Percentiles rank a stretch among this genome's conserved stretches.
These are phyloP conservation scores for Heterotilapia buettikoferi DNA, from an alignment of 2,113 vertebrate genomes.

Conservation along the genomic window DNA sequence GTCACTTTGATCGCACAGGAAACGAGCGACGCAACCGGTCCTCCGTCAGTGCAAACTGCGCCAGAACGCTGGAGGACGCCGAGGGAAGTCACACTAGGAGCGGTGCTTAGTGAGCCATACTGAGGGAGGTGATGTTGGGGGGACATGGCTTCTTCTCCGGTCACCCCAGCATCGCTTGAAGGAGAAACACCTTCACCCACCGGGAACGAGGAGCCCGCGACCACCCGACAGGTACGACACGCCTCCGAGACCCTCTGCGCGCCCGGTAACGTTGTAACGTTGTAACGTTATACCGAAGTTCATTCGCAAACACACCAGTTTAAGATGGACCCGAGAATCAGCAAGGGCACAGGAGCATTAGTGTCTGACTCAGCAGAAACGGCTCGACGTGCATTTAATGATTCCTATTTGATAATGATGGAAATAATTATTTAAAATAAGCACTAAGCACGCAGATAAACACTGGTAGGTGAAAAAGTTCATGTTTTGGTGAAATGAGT, in stretches of 20 bases:
- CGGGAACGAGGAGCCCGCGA: conserved; percentile 19
- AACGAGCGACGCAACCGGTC: not conserved
- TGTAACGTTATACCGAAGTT: not conserved
- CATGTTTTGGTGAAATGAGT: not conserved
- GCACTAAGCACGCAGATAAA: not conserved
- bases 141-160: conserved; percentile 48
- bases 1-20: conserved; percentile 23
- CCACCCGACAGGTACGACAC: conserved; percentile 17
- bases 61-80: not conserved
- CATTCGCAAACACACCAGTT: not conserved
- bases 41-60: not conserved
- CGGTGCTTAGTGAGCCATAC: not conserved
- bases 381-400: not conserved
- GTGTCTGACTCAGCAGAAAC: not conserved
- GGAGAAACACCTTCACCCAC: conserved; percentile 50
- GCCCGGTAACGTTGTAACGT: not conserved
- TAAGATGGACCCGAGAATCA: not conserved
- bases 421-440: not conserved
- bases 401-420: rapidly evolving
- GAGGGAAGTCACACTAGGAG: not conserved
- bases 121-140: not conserved
- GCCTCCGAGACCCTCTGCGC: not conserved
- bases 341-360: not conserved
- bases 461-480: not conserved
- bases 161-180: conserved; percentile 38